Evolutionary conservation across 2,797 vertebrate species (phyloP).

Genomic region (Lerista edwardsae): DNA sequence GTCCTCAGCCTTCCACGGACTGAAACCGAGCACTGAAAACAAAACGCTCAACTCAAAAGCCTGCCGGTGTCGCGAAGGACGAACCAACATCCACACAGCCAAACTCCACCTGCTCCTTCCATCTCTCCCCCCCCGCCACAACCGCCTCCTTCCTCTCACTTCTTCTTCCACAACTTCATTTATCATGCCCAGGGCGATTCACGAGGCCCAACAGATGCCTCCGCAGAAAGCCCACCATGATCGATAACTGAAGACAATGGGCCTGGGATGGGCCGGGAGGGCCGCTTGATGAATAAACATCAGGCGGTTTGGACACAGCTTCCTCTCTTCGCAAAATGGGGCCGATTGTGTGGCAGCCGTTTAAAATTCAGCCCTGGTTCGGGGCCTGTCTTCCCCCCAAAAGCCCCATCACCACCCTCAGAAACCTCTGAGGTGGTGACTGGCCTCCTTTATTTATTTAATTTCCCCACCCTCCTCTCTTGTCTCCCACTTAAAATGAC

Average conservation of each 20-base stretch:
- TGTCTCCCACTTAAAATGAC: neutral
- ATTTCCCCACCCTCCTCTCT: slow-evolving; percentile 31
- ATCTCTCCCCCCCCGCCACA: neutral
- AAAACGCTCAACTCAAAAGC: accelerated
- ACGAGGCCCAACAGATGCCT: slow-evolving; percentile 68
- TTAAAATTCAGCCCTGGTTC: slow-evolving; percentile 71
- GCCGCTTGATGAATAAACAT: slow-evolving; percentile 68
- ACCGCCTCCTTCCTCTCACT: neutral
- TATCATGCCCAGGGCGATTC: slow-evolving; percentile 57
- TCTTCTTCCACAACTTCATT: slow-evolving; percentile 63
- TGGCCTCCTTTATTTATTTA: slow-evolving; percentile 65
- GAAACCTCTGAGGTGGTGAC: slow-evolving; percentile 39
- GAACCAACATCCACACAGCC: neutral
- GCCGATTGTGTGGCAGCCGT: slow-evolving; percentile 62
- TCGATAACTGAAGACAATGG: slow-evolving; percentile 70
- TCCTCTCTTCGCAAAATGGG: slow-evolving; percentile 68
- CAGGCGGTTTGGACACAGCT: slow-evolving; percentile 64
- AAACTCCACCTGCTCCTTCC: neutral
- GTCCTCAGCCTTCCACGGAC: neutral
- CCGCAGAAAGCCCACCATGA: slow-evolving; percentile 52
- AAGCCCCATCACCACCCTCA: slow-evolving; percentile 38
- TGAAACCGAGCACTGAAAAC: neutral
- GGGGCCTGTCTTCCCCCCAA: slow-evolving; percentile 53
- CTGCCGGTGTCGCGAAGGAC: neutral
- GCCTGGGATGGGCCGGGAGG: slow-evolving; percentile 53